These are phyloP conservation scores for Eurystomus glaucurus DNA, from an alignment of 2,797 vertebrate species.

Conservation along the genomic window DNA sequence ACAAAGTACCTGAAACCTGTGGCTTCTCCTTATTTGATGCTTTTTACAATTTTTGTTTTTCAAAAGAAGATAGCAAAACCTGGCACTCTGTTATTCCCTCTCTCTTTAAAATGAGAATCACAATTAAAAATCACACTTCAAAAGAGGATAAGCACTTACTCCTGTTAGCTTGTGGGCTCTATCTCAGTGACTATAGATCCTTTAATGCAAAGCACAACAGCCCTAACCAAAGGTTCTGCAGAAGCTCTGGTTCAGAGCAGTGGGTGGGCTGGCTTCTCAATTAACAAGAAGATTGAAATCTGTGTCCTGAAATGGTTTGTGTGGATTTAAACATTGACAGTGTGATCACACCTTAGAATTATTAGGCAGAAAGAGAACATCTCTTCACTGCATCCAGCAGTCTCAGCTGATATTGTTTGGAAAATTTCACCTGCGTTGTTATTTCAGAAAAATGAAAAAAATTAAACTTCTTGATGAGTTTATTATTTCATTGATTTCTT, in stretches of 20 bases:
- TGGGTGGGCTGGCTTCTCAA: not conserved
- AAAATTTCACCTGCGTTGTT: not conserved
- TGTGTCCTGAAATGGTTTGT: not conserved
- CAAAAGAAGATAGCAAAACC: not conserved
- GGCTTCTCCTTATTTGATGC: not conserved
- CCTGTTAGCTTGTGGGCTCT: not conserved
- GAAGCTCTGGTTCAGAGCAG: not conserved
- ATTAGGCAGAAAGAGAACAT: not conserved
- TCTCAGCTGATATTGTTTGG: not conserved
- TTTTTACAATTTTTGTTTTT: not conserved
- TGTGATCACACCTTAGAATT: not conserved
- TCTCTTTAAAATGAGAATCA: too few relatives aligned
- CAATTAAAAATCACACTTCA: too few relatives aligned
- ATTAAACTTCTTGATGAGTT: not conserved
- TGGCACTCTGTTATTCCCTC: not conserved
- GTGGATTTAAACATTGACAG: not conserved
- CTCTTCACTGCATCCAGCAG: not conserved
- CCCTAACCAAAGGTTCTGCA: not conserved
- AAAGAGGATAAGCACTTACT: not conserved
- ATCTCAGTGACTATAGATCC: not conserved
- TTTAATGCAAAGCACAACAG: not conserved
- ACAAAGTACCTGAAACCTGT: not conserved
- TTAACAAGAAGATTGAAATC: slow-evolving; percentile 12
- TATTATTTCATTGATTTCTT: not conserved
- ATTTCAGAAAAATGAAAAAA: not conserved